These are phyloP conservation scores for Apaloderma vittatum DNA, from an alignment of 2,113 vertebrate species.

Conservation along the genomic window DNA sequence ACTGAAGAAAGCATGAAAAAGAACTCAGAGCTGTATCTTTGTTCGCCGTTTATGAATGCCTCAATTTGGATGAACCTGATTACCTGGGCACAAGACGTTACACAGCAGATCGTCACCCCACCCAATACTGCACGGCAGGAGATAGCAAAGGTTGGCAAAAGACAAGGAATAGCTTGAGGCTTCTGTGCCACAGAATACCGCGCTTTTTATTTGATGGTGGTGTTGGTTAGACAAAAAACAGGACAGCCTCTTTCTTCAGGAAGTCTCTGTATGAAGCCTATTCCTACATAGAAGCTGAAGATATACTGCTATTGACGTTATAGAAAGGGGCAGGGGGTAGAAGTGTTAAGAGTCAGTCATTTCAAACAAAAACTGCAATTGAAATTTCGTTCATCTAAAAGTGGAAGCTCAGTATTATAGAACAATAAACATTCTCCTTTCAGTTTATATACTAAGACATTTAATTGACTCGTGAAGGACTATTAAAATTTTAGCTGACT, in stretches of 20 bases:
- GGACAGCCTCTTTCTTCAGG: background rate
- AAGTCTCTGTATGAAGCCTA: background rate
- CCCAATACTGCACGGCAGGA: background rate
- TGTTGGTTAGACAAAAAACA: background rate
- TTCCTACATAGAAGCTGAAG: background rate
- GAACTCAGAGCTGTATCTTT: constrained; percentile 12
- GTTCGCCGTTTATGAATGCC: background rate
- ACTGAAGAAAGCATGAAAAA: background rate
- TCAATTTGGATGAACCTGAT: constrained; percentile 20
- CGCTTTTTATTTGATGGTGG: background rate
- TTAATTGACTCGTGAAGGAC: background rate
- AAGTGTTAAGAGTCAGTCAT: background rate
- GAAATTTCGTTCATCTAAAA: background rate
- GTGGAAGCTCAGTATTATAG: background rate
- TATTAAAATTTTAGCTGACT: background rate
- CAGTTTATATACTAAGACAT: background rate
- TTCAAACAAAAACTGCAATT: background rate
- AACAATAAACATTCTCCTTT: background rate
- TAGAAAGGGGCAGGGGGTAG: background rate
- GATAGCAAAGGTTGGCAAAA: constrained; percentile 47
- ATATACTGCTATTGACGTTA: background rate
- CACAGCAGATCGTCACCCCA: background rate
- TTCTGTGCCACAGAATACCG: background rate
- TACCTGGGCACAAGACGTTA: constrained; percentile 10
- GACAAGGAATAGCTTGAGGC: background rate